Percentiles rank a stretch among this genome's conserved stretches.
Evolutionary conservation across 2,797 vertebrate genomes (phyloP).

Genomic region (Bovichtus diacanthus): DNA sequence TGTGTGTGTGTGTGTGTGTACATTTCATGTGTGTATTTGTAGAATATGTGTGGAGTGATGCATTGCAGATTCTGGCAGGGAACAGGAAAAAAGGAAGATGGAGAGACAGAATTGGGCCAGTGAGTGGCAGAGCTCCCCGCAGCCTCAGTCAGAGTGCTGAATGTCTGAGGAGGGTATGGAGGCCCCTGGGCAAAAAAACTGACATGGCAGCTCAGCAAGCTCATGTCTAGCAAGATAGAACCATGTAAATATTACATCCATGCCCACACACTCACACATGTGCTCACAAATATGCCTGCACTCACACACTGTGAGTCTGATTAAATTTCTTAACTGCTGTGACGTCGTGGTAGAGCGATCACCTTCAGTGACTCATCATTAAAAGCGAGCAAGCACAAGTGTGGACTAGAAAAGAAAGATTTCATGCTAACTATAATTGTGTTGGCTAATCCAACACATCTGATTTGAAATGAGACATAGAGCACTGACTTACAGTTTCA

Average conservation of each 20-base stretch:
- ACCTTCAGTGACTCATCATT: constrained; percentile 30
- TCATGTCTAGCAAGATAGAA: constrained; percentile 45
- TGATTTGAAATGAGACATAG: not conserved
- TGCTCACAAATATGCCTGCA: constrained; percentile 13
- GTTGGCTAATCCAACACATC: not conserved
- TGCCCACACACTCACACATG: not conserved
- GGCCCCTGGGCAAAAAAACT: constrained; percentile 47
- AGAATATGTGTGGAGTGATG: constrained; percentile 40
- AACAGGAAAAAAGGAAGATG: constrained; percentile 56
- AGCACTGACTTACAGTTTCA: not conserved
- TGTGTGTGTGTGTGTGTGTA: too few species aligned
- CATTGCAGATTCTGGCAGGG: constrained; percentile 58
- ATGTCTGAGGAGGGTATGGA: constrained; percentile 60
- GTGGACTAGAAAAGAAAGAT: not conserved
- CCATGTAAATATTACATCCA: constrained; percentile 62
- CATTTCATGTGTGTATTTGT: not conserved
- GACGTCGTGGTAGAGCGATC: constrained; percentile 17
- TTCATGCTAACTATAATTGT: not conserved
- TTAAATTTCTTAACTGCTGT: constrained; percentile 27
- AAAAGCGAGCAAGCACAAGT: not conserved
- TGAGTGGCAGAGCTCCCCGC: constrained; percentile 56
- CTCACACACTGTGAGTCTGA: constrained; percentile 6
- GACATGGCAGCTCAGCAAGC: constrained; percentile 57
- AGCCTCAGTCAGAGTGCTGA: constrained; percentile 54
- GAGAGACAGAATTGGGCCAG: constrained; percentile 80